These are phyloP conservation scores for Dasyurus viverrinus DNA, from an alignment of 2,113 vertebrate species.

Conservation along the genomic window DNA sequence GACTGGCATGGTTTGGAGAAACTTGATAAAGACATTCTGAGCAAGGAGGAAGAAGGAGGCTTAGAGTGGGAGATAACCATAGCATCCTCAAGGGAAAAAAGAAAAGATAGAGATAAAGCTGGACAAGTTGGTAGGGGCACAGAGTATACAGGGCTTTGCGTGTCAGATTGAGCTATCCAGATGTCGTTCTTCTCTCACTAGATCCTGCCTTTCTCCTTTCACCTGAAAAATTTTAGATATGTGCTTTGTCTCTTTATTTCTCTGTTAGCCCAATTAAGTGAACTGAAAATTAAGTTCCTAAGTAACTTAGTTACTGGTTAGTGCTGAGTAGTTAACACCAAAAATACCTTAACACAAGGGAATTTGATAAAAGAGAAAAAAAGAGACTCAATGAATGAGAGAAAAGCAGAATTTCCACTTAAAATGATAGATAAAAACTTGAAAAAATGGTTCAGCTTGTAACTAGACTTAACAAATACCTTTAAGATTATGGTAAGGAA, in stretches of 20 bases:
- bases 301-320: not conserved
- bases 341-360: not conserved
- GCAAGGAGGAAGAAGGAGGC: not conserved
- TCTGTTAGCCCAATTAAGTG: not conserved
- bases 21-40: not conserved
- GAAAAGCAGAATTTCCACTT: not conserved
- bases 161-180: not conserved
- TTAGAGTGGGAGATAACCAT: not conserved
- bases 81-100: not conserved
- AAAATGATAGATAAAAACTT: not conserved
- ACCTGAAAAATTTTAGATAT: not conserved
- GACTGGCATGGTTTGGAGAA: not conserved
- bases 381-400: not conserved
- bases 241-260: not conserved
- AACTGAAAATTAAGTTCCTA: not conserved
- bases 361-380: not conserved
- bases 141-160: not conserved
- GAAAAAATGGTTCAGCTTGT: not conserved
- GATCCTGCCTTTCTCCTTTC: not conserved
- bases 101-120: not conserved
- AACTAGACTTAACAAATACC: not conserved
- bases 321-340: not conserved
- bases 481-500: not conserved
- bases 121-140: not conserved
- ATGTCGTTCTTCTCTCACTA: not conserved